These are phyloP conservation scores for Hedya salicella DNA, from an alignment of 2,888 invertebrate genomes.

Conservation along the genomic window DNA sequence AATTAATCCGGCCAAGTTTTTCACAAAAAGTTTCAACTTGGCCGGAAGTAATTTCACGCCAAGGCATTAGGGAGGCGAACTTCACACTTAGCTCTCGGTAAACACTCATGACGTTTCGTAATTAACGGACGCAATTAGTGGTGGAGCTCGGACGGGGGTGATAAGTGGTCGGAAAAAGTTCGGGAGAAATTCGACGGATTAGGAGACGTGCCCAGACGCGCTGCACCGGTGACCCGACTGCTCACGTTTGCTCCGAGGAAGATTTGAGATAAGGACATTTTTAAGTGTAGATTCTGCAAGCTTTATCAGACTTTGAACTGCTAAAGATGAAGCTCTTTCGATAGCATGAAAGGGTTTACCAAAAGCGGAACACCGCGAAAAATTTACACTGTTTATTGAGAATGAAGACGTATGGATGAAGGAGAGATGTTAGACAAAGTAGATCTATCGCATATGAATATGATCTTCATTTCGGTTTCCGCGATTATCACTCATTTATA, in stretches of 20 bases:
- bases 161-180: slow-evolving; percentile 83
- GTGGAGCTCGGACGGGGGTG: slow-evolving; percentile 72
- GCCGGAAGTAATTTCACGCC: slow-evolving; percentile 81
- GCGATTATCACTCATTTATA: no score
- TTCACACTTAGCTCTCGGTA: slow-evolving; percentile 84
- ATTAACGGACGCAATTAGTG: slow-evolving; percentile 86
- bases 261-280: slow-evolving; percentile 20
- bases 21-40: slow-evolving; percentile 82
- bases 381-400: background rate
- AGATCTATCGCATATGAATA: no score
- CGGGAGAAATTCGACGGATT: slow-evolving; percentile 72
- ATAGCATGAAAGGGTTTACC: background rate
- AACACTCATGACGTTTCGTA: slow-evolving; percentile 86
- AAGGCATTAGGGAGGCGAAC: slow-evolving; percentile 77
- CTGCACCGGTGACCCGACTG: slow-evolving; percentile 28
- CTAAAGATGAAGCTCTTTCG: background rate
- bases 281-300: slow-evolving; percentile 15
- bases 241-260: slow-evolving; percentile 22
- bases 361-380: background rate
- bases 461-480: no score
- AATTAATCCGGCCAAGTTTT: slow-evolving; percentile 82
- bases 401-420: background rate
- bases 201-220: slow-evolving; percentile 36
- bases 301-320: slow-evolving; percentile 1
- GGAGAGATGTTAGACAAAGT: no score